Conservation (phyloP, 2,797 vertebrate species). For the Nannoperca australis region DNA sequence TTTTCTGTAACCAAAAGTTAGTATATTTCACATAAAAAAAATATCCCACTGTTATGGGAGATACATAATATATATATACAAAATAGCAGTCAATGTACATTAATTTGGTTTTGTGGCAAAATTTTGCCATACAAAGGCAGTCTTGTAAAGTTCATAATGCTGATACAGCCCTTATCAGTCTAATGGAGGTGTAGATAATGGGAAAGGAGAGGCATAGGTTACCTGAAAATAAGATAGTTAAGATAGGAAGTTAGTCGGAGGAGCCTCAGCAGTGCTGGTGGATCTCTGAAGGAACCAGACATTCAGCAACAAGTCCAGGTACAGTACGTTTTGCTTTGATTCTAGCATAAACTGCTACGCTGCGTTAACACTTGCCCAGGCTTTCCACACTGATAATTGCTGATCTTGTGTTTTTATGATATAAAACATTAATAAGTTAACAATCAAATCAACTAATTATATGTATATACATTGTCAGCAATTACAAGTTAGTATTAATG, state of each 20-base stretch:
- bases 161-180: slow-evolving; percentile 74
- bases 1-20: neutral
- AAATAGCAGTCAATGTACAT: neutral
- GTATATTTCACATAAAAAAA: neutral
- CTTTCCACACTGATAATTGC: neutral
- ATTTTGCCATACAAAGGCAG: slow-evolving; percentile 20
- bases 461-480: neutral
- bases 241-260: slow-evolving; percentile 44
- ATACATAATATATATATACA: too few species aligned
- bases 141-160: slow-evolving; percentile 2
- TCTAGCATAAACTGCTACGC: neutral
- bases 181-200: slow-evolving; percentile 72
- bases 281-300: slow-evolving; percentile 19
- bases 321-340: slow-evolving; percentile 8
- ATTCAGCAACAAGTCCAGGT: slow-evolving; percentile 45
- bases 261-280: slow-evolving; percentile 28
- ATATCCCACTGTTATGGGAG: neutral
- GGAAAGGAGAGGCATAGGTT: slow-evolving; percentile 56
- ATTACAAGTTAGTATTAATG: neutral
- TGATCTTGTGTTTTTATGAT: neutral
- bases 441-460: neutral
- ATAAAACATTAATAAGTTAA: neutral
- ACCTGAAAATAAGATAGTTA: slow-evolving; percentile 43
- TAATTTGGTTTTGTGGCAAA: slow-evolving; percentile 15
- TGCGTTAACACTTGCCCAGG: neutral